phyloP scores from a whole-genome alignment of 64 coral and sea anemone genomes.

The Actinia tenebrosa region DNA sequence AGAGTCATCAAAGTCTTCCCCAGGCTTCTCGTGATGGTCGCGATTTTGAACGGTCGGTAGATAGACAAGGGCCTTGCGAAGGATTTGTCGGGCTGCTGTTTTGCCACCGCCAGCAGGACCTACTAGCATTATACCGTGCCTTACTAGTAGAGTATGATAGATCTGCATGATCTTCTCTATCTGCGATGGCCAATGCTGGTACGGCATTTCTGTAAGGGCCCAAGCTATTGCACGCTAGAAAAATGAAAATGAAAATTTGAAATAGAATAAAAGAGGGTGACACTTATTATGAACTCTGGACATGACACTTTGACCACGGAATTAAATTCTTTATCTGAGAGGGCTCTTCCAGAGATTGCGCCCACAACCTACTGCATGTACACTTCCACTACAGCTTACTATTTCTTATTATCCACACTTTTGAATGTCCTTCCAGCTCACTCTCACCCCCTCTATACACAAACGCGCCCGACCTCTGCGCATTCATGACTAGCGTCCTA shows the following conservation, averaged over 20 bases:
- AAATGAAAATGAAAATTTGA: background rate
- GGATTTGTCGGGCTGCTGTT: slow-evolving; percentile 78
- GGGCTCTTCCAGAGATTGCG: background rate
- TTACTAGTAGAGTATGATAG: slow-evolving; percentile 69
- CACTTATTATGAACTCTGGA: too few relatives aligned
- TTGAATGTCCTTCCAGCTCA: slow-evolving; percentile 11
- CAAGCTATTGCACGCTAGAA: slow-evolving; percentile 37
- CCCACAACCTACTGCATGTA: background rate
- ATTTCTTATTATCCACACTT: too few relatives aligned
- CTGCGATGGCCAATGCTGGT: slow-evolving; percentile 69
- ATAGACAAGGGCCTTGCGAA: slow-evolving; percentile 63
- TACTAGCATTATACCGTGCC: slow-evolving; percentile 80
- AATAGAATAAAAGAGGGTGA: background rate
- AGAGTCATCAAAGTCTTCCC: slow-evolving; percentile 28
- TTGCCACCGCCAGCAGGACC: slow-evolving; percentile 91
- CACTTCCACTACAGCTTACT: too few relatives aligned
- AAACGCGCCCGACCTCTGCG: too few relatives aligned
- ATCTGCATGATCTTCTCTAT: slow-evolving; percentile 82
- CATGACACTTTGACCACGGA: too few relatives aligned
- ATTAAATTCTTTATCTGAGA: background rate
- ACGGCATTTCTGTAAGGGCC: slow-evolving; percentile 59
- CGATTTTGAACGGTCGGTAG: slow-evolving; percentile 62
- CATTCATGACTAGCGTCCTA: background rate
- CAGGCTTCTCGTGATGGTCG: slow-evolving; percentile 35
- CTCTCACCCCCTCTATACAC: background rate